Conservation (phyloP, 2,888 invertebrate species). For the Geotrupes spiniger region DNA sequence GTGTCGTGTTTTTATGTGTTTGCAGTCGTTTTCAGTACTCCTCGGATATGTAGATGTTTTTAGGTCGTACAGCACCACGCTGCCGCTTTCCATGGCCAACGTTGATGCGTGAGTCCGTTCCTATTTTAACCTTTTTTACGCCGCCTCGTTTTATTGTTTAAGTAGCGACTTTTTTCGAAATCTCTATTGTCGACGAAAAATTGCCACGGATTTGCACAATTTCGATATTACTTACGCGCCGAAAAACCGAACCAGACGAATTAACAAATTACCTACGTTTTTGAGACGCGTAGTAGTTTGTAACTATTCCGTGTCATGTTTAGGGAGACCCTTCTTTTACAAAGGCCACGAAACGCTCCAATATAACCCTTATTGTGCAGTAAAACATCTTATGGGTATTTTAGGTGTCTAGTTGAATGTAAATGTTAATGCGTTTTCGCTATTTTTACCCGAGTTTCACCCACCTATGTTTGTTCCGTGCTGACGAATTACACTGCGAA, state of each 20-base stretch:
- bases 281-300: slow-evolving; percentile 11
- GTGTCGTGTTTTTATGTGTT: slow-evolving; percentile 1
- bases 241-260: neutral
- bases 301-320: slow-evolving; percentile 13
- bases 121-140: slow-evolving; percentile 19
- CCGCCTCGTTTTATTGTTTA: neutral
- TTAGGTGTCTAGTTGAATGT: neutral
- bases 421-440: too few species aligned
- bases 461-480: too few species aligned
- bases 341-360: slow-evolving; percentile 17
- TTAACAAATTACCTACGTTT: slow-evolving; percentile 10
- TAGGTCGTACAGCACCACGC: slow-evolving; percentile 17
- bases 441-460: too few species aligned
- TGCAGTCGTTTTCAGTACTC: neutral
- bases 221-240: too few species aligned
- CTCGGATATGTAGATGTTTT: slow-evolving; percentile 17
- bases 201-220: too few species aligned
- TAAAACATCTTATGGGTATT: slow-evolving; percentile 16
- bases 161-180: too few species aligned
- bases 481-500: too few species aligned
- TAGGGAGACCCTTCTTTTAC: slow-evolving; percentile 3
- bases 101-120: slow-evolving; percentile 29
- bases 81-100: slow-evolving; percentile 23
- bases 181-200: too few species aligned
- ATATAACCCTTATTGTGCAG: slow-evolving; percentile 29